phyloP scores from a whole-genome alignment of 2,888 invertebrate genomes.

The Eristalis intricaria region DNA sequence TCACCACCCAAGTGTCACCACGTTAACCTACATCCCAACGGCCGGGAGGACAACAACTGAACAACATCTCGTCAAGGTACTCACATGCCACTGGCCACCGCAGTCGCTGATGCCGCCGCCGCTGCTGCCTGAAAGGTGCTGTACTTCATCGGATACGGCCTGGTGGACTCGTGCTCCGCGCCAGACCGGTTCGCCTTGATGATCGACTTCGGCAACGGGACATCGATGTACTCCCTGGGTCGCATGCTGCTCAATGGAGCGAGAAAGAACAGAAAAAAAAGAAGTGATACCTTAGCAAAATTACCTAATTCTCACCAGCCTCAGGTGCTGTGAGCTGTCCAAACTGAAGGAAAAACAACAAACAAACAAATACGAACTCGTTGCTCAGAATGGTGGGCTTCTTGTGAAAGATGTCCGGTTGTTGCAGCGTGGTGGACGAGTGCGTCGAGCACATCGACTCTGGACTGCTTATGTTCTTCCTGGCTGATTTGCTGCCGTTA shows the following conservation, averaged over 20 bases:
- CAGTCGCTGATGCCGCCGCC: background rate
- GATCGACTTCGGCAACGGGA: conserved; percentile 81
- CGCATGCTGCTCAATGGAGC: conserved; percentile 75
- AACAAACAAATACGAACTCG: conserved; percentile 54
- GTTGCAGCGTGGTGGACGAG: conserved; percentile 72
- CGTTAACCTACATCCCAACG: background rate
- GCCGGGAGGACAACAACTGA: background rate
- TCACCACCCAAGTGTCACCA: background rate
- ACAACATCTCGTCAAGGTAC: conserved; percentile 48
- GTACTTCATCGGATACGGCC: conserved; percentile 79
- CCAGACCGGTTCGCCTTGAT: conserved; percentile 75
- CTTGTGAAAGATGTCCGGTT: conserved; percentile 69
- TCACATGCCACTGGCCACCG: conserved; percentile 78
- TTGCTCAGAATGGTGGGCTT: conserved; percentile 63
- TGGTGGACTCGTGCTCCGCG: conserved; percentile 68
- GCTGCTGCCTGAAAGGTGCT: conserved; percentile 77
- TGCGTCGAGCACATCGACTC: conserved; percentile 79
- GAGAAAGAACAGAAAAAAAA: conserved; percentile 32
- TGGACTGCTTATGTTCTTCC: conserved; percentile 75
- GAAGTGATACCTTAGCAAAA: conserved; percentile 41
- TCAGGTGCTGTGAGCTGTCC: conserved; percentile 4
- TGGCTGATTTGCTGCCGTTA: conserved; percentile 20
- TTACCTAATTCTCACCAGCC: conserved; percentile 49
- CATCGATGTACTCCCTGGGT: conserved; percentile 81
- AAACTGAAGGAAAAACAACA: background rate